Base-by-base conservation (phyloP, 2,888 invertebrate genomes). In the Caenorhabditis afra region DNA sequence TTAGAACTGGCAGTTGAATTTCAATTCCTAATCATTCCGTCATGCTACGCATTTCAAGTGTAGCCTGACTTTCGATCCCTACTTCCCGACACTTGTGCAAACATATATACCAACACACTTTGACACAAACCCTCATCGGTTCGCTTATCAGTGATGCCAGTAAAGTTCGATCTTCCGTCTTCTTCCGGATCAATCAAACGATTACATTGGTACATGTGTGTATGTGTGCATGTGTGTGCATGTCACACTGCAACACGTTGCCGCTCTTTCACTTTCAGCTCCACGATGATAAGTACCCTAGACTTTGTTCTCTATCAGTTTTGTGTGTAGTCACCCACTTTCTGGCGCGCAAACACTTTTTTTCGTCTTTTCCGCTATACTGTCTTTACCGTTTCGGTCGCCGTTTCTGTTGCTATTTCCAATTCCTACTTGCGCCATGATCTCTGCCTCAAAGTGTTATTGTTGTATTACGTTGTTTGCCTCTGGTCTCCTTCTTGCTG, bases 111-210 rank as follows among this genome's bases (percentile, higher is more conserved):
- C 16, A 2, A 14, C 4, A 23, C 4, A 7, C 50, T 22, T 22
- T 50, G 53, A n/a, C 37, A 39, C 37, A 57, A 57, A 57, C 29
- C 29, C 29, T 29, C 29, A 5, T 29, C 29, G 22, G 11, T 41
- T 57, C 39, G 29, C 61, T 44, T 59, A 29, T 29, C 29, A 29
- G 29, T 29, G 29, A 29, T 29, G 29, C 29, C 7, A 29, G 29
- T 5, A 29, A 29, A 7, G 29, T 59, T 59, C 18, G n/a, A n/a
- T 52, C 37, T 37, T 57, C 62, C 73, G 64, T 64, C 64, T 73
- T 52, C 37, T 37, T 57, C 62, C 73, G 64, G 73, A 73, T 73
- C 64, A 65, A 65, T 65, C 58, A 49, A 39, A 23, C 57, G 53
- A 55, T 71, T 49, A 47, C 11, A 47, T 41, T 61, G 37, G n/a